A percentile compares a stretch with the other conserved stretches of the same genome.
phyloP scores from a whole-genome alignment of 2,797 vertebrate species.

The Spinus olivaceus region DNA sequence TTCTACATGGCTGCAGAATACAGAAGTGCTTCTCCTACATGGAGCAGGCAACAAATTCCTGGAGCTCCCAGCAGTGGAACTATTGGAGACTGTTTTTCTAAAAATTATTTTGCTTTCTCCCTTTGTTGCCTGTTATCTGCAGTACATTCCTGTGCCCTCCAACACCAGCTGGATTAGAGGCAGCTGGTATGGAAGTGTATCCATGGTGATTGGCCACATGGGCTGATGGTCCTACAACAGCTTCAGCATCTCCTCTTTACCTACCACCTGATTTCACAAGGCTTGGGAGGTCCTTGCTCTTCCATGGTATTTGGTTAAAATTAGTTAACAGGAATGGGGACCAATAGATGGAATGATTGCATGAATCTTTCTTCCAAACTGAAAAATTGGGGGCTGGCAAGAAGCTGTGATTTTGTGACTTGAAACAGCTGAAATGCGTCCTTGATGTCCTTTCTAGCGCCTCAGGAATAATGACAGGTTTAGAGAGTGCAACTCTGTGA shows the following conservation, averaged over 20 bases:
- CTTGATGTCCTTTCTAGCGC: background rate
- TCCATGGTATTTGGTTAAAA: background rate
- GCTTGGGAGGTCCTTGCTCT: fast-evolving
- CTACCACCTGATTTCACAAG: background rate
- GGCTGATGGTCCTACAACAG: background rate
- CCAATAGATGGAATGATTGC: background rate
- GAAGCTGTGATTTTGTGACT: background rate
- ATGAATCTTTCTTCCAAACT: background rate
- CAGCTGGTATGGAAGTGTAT: background rate
- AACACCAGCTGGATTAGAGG: background rate
- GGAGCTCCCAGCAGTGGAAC: background rate
- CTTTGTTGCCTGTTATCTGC: background rate
- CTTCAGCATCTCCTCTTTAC: background rate
- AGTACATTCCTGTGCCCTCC: background rate
- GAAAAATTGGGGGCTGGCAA: background rate
- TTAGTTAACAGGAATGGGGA: background rate
- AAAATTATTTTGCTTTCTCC: background rate
- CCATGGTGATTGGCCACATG: background rate
- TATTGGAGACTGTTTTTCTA: background rate
- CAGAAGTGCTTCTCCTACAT: background rate
- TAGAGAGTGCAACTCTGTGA: background rate
- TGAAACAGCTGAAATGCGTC: background rate
- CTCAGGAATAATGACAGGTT: background rate
- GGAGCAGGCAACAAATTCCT: background rate
- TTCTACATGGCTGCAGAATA: background rate